A percentile compares a stretch with the other conserved stretches of the same genome.
phyloP scores from a whole-genome alignment of 2,797 vertebrate genomes.

The Ataeniobius toweri region DNA sequence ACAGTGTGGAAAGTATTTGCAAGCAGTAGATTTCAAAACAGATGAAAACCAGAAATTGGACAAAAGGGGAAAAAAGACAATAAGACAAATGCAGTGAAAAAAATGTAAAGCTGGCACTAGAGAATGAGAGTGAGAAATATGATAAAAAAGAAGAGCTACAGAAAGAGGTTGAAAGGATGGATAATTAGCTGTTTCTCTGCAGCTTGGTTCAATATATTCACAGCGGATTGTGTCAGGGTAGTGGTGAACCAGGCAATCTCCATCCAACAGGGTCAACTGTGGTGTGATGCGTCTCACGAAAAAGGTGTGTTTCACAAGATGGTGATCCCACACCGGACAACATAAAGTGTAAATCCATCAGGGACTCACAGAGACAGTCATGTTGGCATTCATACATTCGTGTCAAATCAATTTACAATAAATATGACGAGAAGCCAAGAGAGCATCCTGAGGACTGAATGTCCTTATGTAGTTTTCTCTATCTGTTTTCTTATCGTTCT shows the following conservation, averaged over 20 bases:
- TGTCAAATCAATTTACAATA: slow-evolving; percentile 33
- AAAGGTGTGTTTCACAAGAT: slow-evolving; percentile 24
- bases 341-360: slow-evolving; percentile 3
- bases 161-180: slow-evolving; percentile 28
- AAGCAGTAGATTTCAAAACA: slow-evolving; percentile 7
- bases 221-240: slow-evolving; percentile 74
- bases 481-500: slow-evolving; percentile 7
- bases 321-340: slow-evolving; percentile 5
- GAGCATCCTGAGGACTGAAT: slow-evolving; percentile 23
- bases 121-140: slow-evolving; percentile 24
- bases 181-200: slow-evolving; percentile 67
- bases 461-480: slow-evolving; percentile 22
- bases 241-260: slow-evolving; percentile 68
- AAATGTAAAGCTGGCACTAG: slow-evolving; percentile 27
- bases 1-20: slow-evolving; percentile 13
- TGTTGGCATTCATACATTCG: slow-evolving; percentile 4
- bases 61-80: slow-evolving; percentile 25
- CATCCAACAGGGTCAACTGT: slow-evolving; percentile 68
- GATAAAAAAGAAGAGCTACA: slow-evolving; percentile 36
- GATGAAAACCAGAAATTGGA: slow-evolving; percentile 20
- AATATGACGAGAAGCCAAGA: slow-evolving; percentile 26
- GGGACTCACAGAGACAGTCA: neutral
- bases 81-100: slow-evolving; percentile 37
- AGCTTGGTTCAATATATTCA: slow-evolving; percentile 79
- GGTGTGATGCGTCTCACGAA: slow-evolving; percentile 64